Conservation (phyloP, 2,888 invertebrate genomes). For the Xestia xanthographa region DNA sequence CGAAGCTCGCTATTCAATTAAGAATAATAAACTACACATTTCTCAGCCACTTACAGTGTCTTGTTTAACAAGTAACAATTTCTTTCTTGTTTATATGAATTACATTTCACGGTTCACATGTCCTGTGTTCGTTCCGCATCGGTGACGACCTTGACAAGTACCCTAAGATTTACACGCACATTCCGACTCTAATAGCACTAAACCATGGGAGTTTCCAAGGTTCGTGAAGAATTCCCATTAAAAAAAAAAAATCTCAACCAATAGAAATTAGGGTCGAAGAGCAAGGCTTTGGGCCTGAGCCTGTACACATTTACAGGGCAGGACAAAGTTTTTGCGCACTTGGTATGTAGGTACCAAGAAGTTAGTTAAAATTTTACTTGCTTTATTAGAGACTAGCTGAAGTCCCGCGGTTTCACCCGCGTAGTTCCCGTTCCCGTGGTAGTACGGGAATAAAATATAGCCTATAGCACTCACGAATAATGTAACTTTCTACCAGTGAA, state of each 20-base stretch:
- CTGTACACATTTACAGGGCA: background rate
- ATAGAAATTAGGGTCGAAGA: background rate
- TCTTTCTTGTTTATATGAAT: slow-evolving; percentile 21
- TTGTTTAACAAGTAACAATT: slow-evolving; percentile 34
- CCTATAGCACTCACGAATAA: too few relatives aligned
- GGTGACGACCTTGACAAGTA: slow-evolving; percentile 34
- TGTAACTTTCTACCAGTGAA: too few relatives aligned
- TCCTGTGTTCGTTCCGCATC: slow-evolving; percentile 39
- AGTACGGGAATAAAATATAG: too few relatives aligned
- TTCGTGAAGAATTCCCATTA: background rate
- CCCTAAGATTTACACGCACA: slow-evolving; percentile 28
- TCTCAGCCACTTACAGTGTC: slow-evolving; percentile 26
- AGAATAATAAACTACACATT: background rate
- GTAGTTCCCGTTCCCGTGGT: too few relatives aligned
- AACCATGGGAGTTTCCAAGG: slow-evolving; percentile 20
- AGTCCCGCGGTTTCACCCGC: too few relatives aligned
- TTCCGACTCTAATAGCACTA: slow-evolving; percentile 9
- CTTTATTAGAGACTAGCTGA: background rate
- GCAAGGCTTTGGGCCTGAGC: background rate
- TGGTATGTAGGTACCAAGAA: background rate
- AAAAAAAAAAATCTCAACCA: background rate
- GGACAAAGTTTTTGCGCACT: background rate
- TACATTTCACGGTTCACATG: slow-evolving; percentile 50
- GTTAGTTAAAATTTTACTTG: too few relatives aligned
- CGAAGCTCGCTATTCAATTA: background rate